Conservation (phyloP, 2,797 vertebrate genomes). For the Hybognathus amarus region DNA sequence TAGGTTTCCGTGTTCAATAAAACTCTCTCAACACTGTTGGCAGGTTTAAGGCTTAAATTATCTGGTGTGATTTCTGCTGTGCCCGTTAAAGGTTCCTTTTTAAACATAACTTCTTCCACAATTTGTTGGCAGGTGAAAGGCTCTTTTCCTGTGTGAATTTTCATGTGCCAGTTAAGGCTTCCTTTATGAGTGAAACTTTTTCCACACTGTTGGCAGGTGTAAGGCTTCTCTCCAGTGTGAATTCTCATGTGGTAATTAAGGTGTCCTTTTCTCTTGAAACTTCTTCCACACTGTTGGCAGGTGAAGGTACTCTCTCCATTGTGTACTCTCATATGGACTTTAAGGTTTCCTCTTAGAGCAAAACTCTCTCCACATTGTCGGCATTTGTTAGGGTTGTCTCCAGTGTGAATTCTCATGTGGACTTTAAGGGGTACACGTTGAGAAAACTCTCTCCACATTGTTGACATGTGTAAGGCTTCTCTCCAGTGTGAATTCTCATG, state of each 20-base stretch:
- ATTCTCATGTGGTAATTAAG: background rate
- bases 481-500: background rate
- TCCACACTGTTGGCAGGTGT: background rate
- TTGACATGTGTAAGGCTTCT: background rate
- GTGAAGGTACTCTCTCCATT: background rate
- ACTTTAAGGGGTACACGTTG: background rate
- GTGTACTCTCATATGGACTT: background rate
- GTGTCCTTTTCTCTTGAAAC: background rate
- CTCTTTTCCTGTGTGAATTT: background rate
- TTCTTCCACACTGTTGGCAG: background rate
- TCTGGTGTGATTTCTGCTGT: no score
- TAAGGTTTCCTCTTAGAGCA: background rate
- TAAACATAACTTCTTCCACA: background rate
- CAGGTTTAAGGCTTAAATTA: no score
- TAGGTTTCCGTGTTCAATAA: no score
- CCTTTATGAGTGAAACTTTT: background rate
- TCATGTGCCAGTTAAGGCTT: background rate
- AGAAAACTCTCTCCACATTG: background rate
- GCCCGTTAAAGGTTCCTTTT: no score
- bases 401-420: background rate
- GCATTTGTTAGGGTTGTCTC: background rate
- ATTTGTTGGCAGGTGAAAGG: background rate
- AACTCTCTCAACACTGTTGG: no score
- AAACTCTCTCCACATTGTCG: background rate
- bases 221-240: background rate